Conservation (phyloP, 2,797 vertebrate species). For the Capromys pilorides region DNA sequence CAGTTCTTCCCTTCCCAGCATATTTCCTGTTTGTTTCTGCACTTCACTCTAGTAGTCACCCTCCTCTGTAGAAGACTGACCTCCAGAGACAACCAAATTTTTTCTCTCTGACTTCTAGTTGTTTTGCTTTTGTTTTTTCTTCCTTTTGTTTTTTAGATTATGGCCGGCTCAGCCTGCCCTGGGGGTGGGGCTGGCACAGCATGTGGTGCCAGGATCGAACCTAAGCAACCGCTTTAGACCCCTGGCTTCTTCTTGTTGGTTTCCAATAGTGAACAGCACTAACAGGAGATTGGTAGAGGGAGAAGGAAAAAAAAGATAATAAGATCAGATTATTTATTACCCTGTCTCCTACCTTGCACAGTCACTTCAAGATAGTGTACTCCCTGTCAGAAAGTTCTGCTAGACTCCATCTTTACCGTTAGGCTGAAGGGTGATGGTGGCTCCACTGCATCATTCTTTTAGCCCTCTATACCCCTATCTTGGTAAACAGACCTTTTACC, state of each 20-base stretch:
- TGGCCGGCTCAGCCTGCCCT: too few species aligned
- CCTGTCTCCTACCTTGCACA: background rate
- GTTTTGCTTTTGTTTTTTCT: too few species aligned
- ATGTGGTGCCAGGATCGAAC: too few species aligned
- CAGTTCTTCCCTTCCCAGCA: background rate
- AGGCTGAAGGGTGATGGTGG: background rate
- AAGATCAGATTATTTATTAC: background rate
- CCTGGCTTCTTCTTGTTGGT: background rate
- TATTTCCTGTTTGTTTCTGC: background rate
- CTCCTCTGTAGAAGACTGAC: background rate
- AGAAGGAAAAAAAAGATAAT: background rate
- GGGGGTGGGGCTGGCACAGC: too few species aligned
- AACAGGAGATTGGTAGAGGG: background rate
- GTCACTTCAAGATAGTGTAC: background rate
- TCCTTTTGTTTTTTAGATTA: too few species aligned
- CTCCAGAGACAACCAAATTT: background rate
- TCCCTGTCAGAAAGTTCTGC: background rate
- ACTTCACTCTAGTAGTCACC: background rate
- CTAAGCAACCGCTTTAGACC: too few species aligned
- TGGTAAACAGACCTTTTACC: background rate
- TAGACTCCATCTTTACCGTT: background rate
- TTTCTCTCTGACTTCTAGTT: background rate
- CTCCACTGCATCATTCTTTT: background rate
- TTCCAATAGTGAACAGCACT: background rate
- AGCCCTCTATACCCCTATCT: background rate